phyloP scores from a whole-genome alignment of 2,888 invertebrate genomes.

The Phytoseiulus persimilis region DNA sequence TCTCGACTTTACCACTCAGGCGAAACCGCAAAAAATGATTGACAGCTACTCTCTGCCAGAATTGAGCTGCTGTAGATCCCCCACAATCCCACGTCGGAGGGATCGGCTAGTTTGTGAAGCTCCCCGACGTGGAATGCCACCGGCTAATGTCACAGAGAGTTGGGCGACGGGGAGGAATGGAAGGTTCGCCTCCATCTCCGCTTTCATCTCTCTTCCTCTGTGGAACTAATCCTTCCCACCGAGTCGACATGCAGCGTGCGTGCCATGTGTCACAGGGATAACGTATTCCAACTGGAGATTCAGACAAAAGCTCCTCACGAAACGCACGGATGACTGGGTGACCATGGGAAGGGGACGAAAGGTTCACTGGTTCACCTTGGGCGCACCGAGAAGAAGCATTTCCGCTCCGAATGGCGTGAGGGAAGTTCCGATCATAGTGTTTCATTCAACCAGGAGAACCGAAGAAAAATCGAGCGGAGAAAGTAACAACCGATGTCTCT shows the following conservation, averaged over 20 bases:
- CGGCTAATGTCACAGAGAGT: background rate
- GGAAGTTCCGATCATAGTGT: background rate
- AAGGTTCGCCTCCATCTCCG: background rate
- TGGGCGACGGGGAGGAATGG: no score
- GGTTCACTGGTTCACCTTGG: background rate
- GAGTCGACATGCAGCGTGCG: slow-evolving; percentile 6
- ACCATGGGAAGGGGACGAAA: background rate
- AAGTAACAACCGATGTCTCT: background rate
- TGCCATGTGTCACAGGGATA: slow-evolving; percentile 17
- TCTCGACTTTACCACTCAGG: no score
- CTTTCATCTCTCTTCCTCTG: slow-evolving; percentile 8
- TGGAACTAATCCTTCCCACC: slow-evolving; percentile 25
- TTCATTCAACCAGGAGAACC: background rate
- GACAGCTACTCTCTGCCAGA: no score
- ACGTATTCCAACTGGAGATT: background rate
- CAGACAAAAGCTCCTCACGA: background rate
- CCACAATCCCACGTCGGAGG: background rate
- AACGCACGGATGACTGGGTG: background rate
- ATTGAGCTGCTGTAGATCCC: background rate
- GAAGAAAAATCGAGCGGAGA: background rate
- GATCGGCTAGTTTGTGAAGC: background rate
- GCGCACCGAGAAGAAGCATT: background rate
- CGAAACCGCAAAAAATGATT: no score
- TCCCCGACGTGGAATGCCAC: background rate
- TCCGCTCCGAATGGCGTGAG: background rate